Percentiles rank a stretch among this genome's conserved stretches.
phyloP scores from a whole-genome alignment of 2,888 invertebrate species.

The Hyposoter didymator region DNA sequence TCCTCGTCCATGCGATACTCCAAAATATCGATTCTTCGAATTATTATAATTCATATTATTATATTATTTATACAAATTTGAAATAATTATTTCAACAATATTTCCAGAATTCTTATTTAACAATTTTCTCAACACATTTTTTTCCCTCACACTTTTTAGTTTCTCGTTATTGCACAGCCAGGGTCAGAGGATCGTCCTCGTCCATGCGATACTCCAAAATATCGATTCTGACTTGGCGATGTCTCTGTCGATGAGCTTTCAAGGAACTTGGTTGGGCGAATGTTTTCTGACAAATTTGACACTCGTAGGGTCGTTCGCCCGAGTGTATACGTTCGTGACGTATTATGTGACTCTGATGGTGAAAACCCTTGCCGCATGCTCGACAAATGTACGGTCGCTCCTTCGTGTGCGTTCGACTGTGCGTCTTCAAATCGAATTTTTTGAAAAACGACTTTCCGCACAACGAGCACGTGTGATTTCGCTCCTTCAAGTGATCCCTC shows the following conservation, averaged over 20 bases:
- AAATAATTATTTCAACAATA: neutral
- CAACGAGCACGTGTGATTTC: slow-evolving; percentile 79
- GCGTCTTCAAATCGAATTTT: slow-evolving; percentile 82
- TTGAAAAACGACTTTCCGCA: slow-evolving; percentile 83
- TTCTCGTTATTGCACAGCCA: slow-evolving; percentile 52
- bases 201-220: slow-evolving; percentile 76
- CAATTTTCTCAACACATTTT: neutral
- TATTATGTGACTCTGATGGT: slow-evolving; percentile 82
- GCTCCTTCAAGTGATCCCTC: slow-evolving; percentile 81
- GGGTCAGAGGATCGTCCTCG: slow-evolving; percentile 73
- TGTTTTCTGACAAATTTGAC: slow-evolving; percentile 77
- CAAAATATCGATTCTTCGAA: no score
- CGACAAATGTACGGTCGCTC: slow-evolving; percentile 82
- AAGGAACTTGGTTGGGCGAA: slow-evolving; percentile 79
- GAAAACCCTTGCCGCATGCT: slow-evolving; percentile 81
- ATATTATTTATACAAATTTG: neutral
- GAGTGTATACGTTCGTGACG: slow-evolving; percentile 82
- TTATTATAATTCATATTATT: neutral
- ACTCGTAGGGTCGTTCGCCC: slow-evolving; percentile 77
- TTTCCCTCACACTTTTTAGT: neutral
- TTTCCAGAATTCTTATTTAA: neutral
- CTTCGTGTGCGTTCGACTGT: slow-evolving; percentile 81
- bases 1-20: no score
- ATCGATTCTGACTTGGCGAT: slow-evolving; percentile 73
- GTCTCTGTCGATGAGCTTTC: slow-evolving; percentile 76